Conservation (phyloP, 1,140 invertebrate species). For the Bombus superbus region DNA sequence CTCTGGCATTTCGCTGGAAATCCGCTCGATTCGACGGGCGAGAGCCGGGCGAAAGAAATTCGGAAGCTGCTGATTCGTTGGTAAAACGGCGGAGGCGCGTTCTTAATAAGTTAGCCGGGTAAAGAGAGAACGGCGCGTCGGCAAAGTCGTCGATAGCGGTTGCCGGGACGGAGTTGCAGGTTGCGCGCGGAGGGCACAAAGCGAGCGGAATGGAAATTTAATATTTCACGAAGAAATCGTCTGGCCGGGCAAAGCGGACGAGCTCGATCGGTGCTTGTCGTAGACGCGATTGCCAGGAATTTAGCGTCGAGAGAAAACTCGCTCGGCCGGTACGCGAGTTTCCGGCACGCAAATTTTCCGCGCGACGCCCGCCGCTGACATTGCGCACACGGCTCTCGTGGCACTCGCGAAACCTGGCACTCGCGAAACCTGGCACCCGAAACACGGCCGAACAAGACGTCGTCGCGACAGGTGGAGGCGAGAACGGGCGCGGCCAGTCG, state of each 20-base stretch:
- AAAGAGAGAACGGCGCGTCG: too few species aligned
- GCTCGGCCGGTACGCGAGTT: neutral
- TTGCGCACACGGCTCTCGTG: too few species aligned
- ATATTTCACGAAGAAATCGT: neutral
- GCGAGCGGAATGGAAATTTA: neutral
- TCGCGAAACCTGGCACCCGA: neutral
- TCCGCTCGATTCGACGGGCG: too few species aligned
- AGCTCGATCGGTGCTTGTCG: neutral
- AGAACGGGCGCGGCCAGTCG: neutral
- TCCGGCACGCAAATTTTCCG: neutral
- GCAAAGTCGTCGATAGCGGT: neutral
- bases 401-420: neutral
- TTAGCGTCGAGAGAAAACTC: neutral
- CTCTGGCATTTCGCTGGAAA: too few species aligned
- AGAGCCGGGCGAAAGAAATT: too few species aligned
- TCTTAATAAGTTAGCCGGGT: neutral
- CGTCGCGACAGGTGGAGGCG: neutral
- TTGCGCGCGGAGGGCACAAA: neutral
- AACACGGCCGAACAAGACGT: neutral
- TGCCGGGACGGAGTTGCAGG: too few species aligned
- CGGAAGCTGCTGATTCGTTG: neutral
- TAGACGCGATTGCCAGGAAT: conserved; percentile 1
- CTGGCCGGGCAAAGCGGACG: too few species aligned
- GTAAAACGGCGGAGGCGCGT: too few species aligned
- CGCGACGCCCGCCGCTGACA: too few species aligned